Conservation (phyloP, 1,140 invertebrate genomes). For the Camponotus vicinus region DNA sequence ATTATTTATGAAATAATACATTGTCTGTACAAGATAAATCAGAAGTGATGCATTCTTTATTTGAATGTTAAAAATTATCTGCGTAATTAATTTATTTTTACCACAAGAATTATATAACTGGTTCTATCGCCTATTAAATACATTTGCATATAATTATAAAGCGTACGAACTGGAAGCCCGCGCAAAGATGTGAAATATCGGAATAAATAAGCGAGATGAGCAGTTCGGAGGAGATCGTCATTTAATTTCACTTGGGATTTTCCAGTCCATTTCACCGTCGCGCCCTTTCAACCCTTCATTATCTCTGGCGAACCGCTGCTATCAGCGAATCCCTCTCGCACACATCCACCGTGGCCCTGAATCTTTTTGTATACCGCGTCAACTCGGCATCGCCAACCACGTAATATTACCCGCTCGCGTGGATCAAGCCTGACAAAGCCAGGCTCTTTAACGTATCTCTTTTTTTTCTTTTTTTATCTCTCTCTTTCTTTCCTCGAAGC, state of each 20-base stretch:
- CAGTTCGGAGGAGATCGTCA: neutral
- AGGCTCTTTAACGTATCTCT: conserved; percentile 9
- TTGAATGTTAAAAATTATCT: neutral
- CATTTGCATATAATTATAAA: neutral
- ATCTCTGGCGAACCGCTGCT: conserved; percentile 1
- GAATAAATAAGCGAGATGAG: neutral
- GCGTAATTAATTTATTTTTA: neutral
- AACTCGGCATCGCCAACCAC: neutral
- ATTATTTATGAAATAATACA: neutral
- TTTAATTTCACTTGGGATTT: conserved; percentile 24
- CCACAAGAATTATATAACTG: neutral
- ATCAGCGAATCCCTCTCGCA: conserved; percentile 10
- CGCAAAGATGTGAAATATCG: neutral
- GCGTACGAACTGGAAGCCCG: neutral
- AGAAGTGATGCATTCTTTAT: neutral
- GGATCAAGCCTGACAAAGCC: conserved; percentile 1
- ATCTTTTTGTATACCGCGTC: conserved; percentile 18
- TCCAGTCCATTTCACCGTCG: conserved; percentile 25
- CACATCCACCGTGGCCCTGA: neutral
- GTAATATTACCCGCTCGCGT: neutral
- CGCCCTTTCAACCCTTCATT: conserved; percentile 9
- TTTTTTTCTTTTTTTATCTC: neutral
- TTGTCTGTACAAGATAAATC: neutral
- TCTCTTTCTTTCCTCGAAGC: neutral
- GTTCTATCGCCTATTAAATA: too few relatives aligned